Evolutionary conservation across 2,797 vertebrate genomes (phyloP), one percentile per base, ranked within the genome.

Genomic region (Pampus argenteus): DNA sequence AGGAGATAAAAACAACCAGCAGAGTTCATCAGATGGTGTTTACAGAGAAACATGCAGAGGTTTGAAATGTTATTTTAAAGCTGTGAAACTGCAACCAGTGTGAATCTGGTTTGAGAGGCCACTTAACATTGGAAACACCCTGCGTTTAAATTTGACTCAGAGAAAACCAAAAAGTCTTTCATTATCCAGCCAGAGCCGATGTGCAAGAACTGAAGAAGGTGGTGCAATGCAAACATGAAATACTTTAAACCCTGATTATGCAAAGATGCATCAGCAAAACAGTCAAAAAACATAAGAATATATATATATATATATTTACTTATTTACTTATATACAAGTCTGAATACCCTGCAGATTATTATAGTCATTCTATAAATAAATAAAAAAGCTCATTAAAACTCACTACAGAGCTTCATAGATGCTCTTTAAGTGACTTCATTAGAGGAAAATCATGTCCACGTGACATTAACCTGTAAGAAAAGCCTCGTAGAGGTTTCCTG

Each of bases 81-180:
- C 11, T n/a, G 7, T 44, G 40, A 68, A 20, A 2, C 47, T 60
- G 5, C 22, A 15, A 52, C 25, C 66, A 22, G 49, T n/a, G 40
- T 28, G 64, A 70, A 22, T n/a, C 50, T 71, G 63, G 45, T 40
- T 31, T 15, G 9, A 49, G 26, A 28, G 56, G 47, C 31, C 78
- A 65, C 70, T 63, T 36, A 48, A 70, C 66, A 59, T 56, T 56
- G 59, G 31, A 66, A 75, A 79, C 84, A 82, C 76, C 82, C 82
- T 55, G 74, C 55, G 5, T 79, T 88, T 82, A 82, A 76, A 55
- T 29, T 3, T 67, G 78, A 83, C 69, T 74, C 64, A 55, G 47
- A 56, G 26, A 29, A 57, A 38, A 28, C 5, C 29, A 28, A 18
- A 17, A 42, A 42, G 15, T 42, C 40, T 18, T 42, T 18, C 17